Percentiles rank a stretch among this genome's conserved stretches.
Evolutionary conservation across 2,113 vertebrate species (phyloP).

Genomic region (Misgurnus mizolepis): DNA sequence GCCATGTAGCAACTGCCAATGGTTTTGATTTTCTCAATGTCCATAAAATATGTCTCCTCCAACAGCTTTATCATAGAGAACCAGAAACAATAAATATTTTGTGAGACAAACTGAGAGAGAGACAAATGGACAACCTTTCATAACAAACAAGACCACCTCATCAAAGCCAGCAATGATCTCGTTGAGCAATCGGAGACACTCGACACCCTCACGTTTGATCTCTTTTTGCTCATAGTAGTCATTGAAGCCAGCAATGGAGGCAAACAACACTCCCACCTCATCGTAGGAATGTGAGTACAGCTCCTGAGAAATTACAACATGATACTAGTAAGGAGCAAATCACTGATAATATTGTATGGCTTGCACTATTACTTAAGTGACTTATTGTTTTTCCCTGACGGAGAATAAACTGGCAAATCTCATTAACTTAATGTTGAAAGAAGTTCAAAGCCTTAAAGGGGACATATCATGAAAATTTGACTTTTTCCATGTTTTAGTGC

Average conservation of each 20-base stretch:
- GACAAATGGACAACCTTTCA: not conserved
- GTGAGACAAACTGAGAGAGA: slow-evolving; percentile 1
- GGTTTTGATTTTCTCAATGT: slow-evolving; percentile 98
- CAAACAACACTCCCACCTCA: slow-evolving; percentile 96
- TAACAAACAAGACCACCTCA: slow-evolving; percentile 74
- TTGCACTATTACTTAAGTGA: too few relatives aligned
- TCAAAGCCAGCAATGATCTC: slow-evolving; percentile 97
- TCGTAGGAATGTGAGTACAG: slow-evolving; percentile 95
- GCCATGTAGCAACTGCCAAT: slow-evolving; percentile 98
- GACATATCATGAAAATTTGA: too few relatives aligned
- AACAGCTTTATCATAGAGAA: slow-evolving; percentile 75
- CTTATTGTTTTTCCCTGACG: too few relatives aligned
- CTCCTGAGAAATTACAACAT: slow-evolving; percentile 68
- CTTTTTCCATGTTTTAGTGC: too few relatives aligned
- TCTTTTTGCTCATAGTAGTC: slow-evolving; percentile 96
- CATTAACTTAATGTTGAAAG: too few relatives aligned
- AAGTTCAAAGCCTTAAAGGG: too few relatives aligned
- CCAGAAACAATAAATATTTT: not conserved
- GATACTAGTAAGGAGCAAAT: not conserved
- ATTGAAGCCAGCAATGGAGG: slow-evolving; percentile 91
- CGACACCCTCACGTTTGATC: slow-evolving; percentile 92
- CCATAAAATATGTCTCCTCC: slow-evolving; percentile 90
- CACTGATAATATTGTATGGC: too few relatives aligned
- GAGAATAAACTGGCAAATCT: too few relatives aligned
- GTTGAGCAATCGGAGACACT: slow-evolving; percentile 89